Conservation (phyloP, 2,113 vertebrate genomes). For the Sinocyclocheilus anophthalmus region DNA sequence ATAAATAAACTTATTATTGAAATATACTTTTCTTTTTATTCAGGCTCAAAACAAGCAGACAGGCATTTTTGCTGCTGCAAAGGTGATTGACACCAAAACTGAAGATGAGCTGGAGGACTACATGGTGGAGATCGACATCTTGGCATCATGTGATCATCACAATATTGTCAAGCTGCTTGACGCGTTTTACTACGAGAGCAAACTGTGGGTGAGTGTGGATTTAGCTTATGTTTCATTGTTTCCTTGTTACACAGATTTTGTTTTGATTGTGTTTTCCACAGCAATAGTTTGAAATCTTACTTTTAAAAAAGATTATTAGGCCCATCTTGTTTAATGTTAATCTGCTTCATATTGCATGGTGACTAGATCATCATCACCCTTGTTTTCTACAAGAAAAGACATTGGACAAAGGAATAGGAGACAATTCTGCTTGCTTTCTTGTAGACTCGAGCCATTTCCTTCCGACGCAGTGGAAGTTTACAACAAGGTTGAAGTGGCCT, state of each 20-base stretch:
- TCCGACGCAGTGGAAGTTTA: conserved; percentile 18
- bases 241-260: neutral
- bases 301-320: neutral
- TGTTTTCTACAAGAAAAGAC: neutral
- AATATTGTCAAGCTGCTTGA: conserved; percentile 97
- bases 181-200: conserved; percentile 94
- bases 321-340: neutral
- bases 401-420: neutral
- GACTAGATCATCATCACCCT: neutral
- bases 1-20: neutral
- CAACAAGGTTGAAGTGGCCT: neutral
- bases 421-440: neutral
- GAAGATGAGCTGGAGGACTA: conserved; percentile 99
- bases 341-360: neutral
- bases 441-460: conserved; percentile 16
- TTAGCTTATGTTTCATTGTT: neutral
- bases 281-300: neutral
- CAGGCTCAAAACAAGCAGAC: conserved; percentile 97
- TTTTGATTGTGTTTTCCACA: neutral
- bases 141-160: conserved; percentile 93
- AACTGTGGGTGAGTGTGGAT: conserved; percentile 89
- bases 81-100: conserved; percentile 97
- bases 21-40: conserved; percentile 20
- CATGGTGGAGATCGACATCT: conserved; percentile 98
- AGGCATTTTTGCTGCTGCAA: conserved; percentile 90